Evolutionary conservation across 1,140 invertebrate genomes (phyloP), one percentile per base, ranked within the genome.

Genomic region (Cydia fagiglandana): DNA sequence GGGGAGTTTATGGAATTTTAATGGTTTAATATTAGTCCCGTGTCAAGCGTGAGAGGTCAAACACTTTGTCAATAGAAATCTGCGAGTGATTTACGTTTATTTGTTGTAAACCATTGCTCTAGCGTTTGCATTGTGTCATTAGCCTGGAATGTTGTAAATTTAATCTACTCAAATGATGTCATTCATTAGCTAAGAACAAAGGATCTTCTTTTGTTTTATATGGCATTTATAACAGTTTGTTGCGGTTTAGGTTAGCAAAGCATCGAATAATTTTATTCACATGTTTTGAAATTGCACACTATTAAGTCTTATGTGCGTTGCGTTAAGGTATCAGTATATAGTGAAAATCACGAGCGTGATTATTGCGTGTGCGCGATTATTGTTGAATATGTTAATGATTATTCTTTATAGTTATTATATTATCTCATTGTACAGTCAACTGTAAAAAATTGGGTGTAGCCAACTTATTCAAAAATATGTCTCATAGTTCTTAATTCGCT

Each of bases 1-100:
- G 77, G 79, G 68, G 79, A 81, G 78, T 76, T 85, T 84, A 78
- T 74, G 84, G 86, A 89, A 88, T 88, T 84, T 83, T 83, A 86
- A 87, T 83, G 81, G 77, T 80, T 82, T 70, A 10, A 70, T 70
- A 24, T 41, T 70, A 34, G 66, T 70, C 64, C 15, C 28, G 64
- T 38, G 70, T 74, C 47, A 64, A 73, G 24, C 68, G 41, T 75
- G 64, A 76, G 28, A 75, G 68, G 77, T 56, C 34, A 34, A 73
- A 75, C 70, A 75, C 34, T 38, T 70, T 12, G 66, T 70, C 30
- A 70, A 17, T 70, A 41, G 34, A 17, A 70, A 70, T 38, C 66
- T 41, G n/a, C 34, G 34, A 38, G 66, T 70, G n/a, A 70, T 70
- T 38, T 70, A 17, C n/a, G 34, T 45, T 70, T 41, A 70, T 34